A percentile compares a stretch with the other conserved stretches of the same genome.
These are phyloP conservation scores for Peromyscus melanophrys DNA, from an alignment of 2,797 vertebrate species.

Conservation along the genomic window DNA sequence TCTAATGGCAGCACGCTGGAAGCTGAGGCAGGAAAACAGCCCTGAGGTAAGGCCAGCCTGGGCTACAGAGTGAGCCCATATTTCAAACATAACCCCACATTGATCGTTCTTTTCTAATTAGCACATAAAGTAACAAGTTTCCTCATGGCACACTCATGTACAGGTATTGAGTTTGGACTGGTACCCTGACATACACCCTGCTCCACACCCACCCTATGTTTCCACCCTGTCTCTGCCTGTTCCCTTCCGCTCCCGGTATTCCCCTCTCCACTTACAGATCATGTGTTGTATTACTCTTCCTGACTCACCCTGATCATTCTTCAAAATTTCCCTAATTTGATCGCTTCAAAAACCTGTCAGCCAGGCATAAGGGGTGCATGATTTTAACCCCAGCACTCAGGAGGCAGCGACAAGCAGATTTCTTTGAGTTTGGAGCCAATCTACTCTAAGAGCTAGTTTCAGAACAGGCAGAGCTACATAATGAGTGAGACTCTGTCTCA, in stretches of 20 bases:
- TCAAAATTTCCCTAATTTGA: slow-evolving; percentile 55
- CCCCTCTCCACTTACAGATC: not conserved
- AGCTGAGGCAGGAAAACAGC: not conserved
- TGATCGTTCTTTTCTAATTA: not conserved
- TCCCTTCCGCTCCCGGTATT: not conserved
- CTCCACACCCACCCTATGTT: not conserved
- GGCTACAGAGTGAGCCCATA: not conserved
- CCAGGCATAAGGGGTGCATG: not conserved
- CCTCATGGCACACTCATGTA: not conserved
- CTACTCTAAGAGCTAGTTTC: not conserved
- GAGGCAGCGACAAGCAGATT: not conserved
- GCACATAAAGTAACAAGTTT: not conserved
- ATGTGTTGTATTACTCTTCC: not conserved
- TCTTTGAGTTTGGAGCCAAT: not conserved
- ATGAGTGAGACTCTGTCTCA: not conserved
- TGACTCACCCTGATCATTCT: not conserved
- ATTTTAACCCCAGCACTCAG: not conserved
- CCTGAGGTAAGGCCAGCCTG: not conserved
- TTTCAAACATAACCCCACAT: not conserved
- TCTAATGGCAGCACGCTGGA: not conserved
- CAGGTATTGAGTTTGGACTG: not conserved
- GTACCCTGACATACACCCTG: not conserved
- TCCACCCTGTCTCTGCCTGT: not conserved
- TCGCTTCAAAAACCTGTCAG: slow-evolving; percentile 32
- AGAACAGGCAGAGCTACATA: not conserved